Evolutionary conservation across 2,113 vertebrate genomes (phyloP).

Genomic region (Equus przewalskii): DNA sequence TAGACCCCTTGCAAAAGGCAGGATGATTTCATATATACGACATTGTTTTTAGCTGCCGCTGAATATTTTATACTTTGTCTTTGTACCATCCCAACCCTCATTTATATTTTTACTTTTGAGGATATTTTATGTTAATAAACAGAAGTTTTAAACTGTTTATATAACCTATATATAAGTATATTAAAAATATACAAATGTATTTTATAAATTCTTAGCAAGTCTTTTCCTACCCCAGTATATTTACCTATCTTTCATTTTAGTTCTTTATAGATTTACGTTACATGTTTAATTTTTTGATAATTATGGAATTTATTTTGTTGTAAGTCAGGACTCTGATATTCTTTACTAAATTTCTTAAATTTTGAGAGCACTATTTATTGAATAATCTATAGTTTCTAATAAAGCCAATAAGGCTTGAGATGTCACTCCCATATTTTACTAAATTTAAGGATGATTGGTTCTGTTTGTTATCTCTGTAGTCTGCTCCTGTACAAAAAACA

Average conservation of each 20-base stretch:
- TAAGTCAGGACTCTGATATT: not conserved
- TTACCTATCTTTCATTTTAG: not conserved
- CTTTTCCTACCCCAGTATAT: not conserved
- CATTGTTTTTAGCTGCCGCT: not conserved
- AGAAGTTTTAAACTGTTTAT: not conserved
- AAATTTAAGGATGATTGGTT: not conserved
- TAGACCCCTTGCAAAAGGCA: not conserved
- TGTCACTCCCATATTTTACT: not conserved
- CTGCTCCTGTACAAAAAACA: not conserved
- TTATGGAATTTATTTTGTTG: conserved; percentile 5
- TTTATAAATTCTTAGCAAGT: not conserved
- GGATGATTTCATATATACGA: not conserved
- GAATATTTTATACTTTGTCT: not conserved
- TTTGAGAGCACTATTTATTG: not conserved
- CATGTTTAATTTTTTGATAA: conserved; percentile 1
- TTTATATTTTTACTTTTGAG: conserved; percentile 27
- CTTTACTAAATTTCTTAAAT: conserved; percentile 21
- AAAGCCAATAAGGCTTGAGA: not conserved
- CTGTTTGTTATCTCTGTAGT: conserved; percentile 10
- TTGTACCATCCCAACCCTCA: not conserved
- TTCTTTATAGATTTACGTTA: not conserved
- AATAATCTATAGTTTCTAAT: not conserved
- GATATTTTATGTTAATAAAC: not conserved
- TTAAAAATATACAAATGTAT: not conserved
- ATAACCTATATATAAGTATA: not conserved